Base-by-base conservation (phyloP, 2,113 vertebrate genomes). In the Apistogramma diplotaenia region DNA sequence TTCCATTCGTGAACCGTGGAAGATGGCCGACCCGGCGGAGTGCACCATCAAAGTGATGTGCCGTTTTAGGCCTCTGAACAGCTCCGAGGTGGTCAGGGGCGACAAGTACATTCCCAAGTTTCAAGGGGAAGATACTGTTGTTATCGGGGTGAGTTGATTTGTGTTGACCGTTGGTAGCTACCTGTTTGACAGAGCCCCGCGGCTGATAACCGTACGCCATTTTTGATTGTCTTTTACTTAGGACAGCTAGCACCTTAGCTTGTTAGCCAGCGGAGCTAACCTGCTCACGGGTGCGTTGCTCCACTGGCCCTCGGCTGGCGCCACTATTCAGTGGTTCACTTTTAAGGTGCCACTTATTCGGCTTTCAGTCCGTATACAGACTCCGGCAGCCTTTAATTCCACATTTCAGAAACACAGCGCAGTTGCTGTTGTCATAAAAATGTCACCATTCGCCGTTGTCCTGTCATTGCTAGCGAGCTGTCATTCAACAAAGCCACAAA, bases 41-140 rank as follows among this genome's bases (percentile, higher is more conserved):
- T 99, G 97, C 95, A 98, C 97, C 90, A 98, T 99, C 91, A 97
- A 98, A 97, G 98, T 99, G 93, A 97, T 99, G 97, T 99, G 97
- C 94, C 97, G 97, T 87, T 99, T 99, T 91, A 96, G 98, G 94
- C 97, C 98, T 15, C 94, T 99, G 77, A 99, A 99, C 90, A 96
- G 96, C 82, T 96, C 98, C 4, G 98, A 99, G 92, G 96, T 97
- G 89, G 90, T 86, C 76, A 94, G 97, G 21, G 97, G 97, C 57
- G 97, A 98, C 89, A 96, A 92, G 90, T 97, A 97, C 84, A 93
- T 97, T 84, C 95, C 97, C 86, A 97, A 96, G 92, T 99, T 99
- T 74, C 96, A 97, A 84, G 95, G 94, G 71, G 96, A 97, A 0
- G 97, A 99, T 18, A 97, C 94, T 0, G 95, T 98, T 43, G 82